These are phyloP conservation scores for Drosophila funebris DNA, from an alignment of 1,140 invertebrate genomes.

Conservation along the genomic window DNA sequence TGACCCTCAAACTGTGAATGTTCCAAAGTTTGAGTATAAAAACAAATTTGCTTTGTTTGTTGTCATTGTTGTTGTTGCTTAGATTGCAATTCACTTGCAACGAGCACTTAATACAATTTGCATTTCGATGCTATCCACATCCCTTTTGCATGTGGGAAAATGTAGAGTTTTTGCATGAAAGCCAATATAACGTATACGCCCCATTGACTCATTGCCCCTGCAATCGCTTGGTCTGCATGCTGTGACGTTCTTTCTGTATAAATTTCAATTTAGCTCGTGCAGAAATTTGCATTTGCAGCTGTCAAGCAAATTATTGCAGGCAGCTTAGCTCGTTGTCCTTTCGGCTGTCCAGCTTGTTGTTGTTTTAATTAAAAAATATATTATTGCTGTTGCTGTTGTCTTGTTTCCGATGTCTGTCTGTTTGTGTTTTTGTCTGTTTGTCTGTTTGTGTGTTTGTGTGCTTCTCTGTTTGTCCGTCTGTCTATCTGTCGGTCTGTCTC, in stretches of 20 bases:
- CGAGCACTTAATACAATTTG: slow-evolving; percentile 70
- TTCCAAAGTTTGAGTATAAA: slow-evolving; percentile 13
- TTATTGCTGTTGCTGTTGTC: slow-evolving; percentile 22
- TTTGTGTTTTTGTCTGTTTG: not conserved
- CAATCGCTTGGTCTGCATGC: not conserved
- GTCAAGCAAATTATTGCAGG: slow-evolving; percentile 75
- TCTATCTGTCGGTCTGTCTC: not conserved
- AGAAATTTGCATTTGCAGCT: slow-evolving; percentile 74
- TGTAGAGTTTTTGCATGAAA: slow-evolving; percentile 39
- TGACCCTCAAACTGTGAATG: not conserved
- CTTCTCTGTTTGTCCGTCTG: not conserved
- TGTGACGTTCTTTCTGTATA: slow-evolving; percentile 41
- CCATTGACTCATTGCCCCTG: no score
- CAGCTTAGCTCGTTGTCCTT: slow-evolving; percentile 41
- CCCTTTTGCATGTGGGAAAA: slow-evolving; percentile 4
- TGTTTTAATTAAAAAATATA: slow-evolving; percentile 74
- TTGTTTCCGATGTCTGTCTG: not conserved
- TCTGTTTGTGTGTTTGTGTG: not conserved
- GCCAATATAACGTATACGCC: slow-evolving; percentile 38
- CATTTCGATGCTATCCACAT: slow-evolving; percentile 50
- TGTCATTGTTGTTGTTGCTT: slow-evolving; percentile 3
- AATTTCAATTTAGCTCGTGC: slow-evolving; percentile 71
- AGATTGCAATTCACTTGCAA: slow-evolving; percentile 19
- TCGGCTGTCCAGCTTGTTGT: slow-evolving; percentile 51
- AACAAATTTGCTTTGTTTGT: not conserved